These are phyloP conservation scores for Tryphoninae sp. DNA, from an alignment of 2,888 invertebrate species.

Conservation along the genomic window DNA sequence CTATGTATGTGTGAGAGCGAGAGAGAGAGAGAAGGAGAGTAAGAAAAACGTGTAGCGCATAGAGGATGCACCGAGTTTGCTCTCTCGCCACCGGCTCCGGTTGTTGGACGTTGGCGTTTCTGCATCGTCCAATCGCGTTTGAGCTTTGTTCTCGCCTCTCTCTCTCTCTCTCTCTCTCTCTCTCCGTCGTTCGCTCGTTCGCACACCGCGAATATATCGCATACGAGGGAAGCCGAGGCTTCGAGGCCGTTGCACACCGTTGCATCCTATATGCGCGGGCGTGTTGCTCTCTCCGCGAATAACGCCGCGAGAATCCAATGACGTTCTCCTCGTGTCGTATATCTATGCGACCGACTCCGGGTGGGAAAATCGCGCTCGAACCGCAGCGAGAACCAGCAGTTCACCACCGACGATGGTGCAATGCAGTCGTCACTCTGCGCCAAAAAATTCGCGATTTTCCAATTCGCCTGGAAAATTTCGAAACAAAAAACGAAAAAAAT, in stretches of 20 bases:
- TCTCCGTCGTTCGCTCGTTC: constrained; percentile 13
- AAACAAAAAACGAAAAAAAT: neutral
- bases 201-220: constrained; percentile 70
- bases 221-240: constrained; percentile 56
- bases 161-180: constrained; percentile 27
- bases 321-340: constrained; percentile 68
- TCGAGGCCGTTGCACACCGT: constrained; percentile 59
- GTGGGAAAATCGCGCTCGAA: constrained; percentile 62
- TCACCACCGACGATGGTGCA: constrained; percentile 70
- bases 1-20: neutral
- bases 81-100: constrained; percentile 66
- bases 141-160: constrained; percentile 57
- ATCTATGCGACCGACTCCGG: constrained; percentile 52
- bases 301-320: constrained; percentile 62
- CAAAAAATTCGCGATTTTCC: constrained; percentile 7
- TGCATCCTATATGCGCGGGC: constrained; percentile 56
- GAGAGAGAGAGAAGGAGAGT: constrained; percentile 23
- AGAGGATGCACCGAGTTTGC: constrained; percentile 75
- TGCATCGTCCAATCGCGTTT: constrained; percentile 68
- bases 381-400: constrained; percentile 64
- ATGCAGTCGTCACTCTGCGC: constrained; percentile 57
- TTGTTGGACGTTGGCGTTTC: constrained; percentile 51
- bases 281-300: constrained; percentile 60
- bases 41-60: constrained; percentile 9
- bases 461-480: neutral